Base-by-base conservation (phyloP, 2,888 invertebrate species). In the Pycnomerus fuliginosus region DNA sequence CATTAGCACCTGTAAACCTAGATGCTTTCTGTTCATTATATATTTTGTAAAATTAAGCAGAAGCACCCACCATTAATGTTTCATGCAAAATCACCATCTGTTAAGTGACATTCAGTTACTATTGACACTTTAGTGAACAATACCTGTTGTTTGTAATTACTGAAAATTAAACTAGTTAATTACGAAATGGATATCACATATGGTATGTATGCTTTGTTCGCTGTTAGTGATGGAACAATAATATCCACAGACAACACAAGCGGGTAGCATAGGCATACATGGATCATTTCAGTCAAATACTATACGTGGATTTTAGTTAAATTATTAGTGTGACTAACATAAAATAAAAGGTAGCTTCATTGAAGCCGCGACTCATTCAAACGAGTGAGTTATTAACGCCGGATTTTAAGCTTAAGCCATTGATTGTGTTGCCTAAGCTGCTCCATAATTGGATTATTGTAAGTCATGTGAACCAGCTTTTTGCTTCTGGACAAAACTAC, bases 331-430 rank as follows among this genome's bases (percentile, higher is more conserved):
- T 20, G 20, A 20, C 7, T 7, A 20, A 20, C 5, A 8, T 20
- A 8, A 4, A 20, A 20, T 7, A 20, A 20, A 20, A 20, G 8
- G 8, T 20, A 7, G 8, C 7, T 39, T 42, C 46, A 38, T 33
- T 48, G 34, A 42, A 46, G 45, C 34, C 48, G 44, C 29, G 24
- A 43, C 31, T 47, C 50, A 50, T 55, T 44, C 48, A 52, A 42
- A 36, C 43, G 47, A 56, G 53, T 49, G 52, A 40, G 50, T 53
- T 56, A 56, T 56, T 48, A 43, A 53, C 50, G 49, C 47, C 47
- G 49, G 50, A n/a, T 49, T 55, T 55, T 49, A 43, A 46, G 32
- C 45, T 12, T 52, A 50, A 55, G 46, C 55, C 43, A 42, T 44
- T 47, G 52, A 48, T 52, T 50, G 48, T 35, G 44, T 50, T 53